phyloP scores from a whole-genome alignment of 2,797 vertebrate genomes.

The Rhabdomys pumilio region DNA sequence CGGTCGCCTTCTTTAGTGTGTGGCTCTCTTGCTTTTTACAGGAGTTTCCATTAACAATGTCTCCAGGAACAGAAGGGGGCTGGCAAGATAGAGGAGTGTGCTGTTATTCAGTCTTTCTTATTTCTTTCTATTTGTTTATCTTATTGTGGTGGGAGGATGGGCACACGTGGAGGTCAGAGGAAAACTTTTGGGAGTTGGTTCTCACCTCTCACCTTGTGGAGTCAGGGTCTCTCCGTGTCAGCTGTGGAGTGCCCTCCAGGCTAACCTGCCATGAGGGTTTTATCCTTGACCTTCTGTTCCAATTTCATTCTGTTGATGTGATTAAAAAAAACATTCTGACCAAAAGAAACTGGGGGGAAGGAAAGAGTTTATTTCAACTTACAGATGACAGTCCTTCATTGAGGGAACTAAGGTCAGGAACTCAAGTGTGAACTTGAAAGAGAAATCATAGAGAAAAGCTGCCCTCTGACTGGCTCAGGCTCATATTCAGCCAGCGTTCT shows the following conservation, averaged over 20 bases:
- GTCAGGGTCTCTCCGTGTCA: neutral
- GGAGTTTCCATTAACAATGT: neutral
- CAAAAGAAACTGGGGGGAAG: neutral
- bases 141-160: neutral
- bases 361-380: neutral
- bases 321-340: neutral
- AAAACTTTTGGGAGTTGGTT: neutral
- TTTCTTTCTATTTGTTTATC: neutral
- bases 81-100: rapidly evolving
- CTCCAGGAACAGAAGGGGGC: neutral
- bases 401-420: neutral
- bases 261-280: neutral
- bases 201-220: neutral
- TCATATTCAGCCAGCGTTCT: neutral
- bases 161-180: neutral
- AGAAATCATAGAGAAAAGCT: neutral
- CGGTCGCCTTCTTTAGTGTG: neutral
- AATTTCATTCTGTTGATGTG: neutral
- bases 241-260: no score
- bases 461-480: neutral
- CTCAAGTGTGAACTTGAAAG: neutral
- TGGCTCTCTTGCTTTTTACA: neutral
- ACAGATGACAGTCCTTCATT: neutral
- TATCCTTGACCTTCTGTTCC: neutral
- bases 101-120: neutral